Percentiles rank a stretch among this genome's conserved stretches.
Conservation (phyloP, 2,888 invertebrate genomes). For the Cosmopolites sordidus region DNA sequence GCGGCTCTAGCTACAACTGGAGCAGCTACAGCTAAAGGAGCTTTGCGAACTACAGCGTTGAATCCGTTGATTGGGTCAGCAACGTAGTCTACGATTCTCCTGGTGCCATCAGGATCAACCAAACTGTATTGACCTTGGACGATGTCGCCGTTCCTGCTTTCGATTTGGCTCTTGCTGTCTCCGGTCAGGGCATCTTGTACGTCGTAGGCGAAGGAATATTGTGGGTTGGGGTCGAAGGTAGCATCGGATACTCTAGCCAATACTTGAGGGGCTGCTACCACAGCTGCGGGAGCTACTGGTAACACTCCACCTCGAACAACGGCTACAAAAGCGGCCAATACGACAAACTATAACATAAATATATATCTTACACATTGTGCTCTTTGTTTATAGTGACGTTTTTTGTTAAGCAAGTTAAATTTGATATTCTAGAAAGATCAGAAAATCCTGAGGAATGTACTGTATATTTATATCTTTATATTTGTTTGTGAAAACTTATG, state of each 20-base stretch:
- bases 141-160: constrained; percentile 57
- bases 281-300: constrained; percentile 38
- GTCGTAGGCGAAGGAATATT: constrained; percentile 66
- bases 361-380: too few species aligned
- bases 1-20: constrained; percentile 41
- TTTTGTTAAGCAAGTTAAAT: too few species aligned
- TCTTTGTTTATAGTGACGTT: too few species aligned
- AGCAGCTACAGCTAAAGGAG: constrained; percentile 50
- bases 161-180: constrained; percentile 54
- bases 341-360: constrained; percentile 27
- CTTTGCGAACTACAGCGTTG: constrained; percentile 63
- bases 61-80: constrained; percentile 65
- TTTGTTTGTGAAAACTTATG: too few species aligned
- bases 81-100: constrained; percentile 60
- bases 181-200: constrained; percentile 65
- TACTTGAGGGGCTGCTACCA: constrained; percentile 43
- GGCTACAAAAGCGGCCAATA: constrained; percentile 43
- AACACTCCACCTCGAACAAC: constrained; percentile 41
- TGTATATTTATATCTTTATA: too few species aligned
- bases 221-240: constrained; percentile 60
- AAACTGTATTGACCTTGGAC: constrained; percentile 62
- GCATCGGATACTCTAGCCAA: constrained; percentile 47
- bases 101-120: constrained; percentile 61
- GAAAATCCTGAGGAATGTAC: too few species aligned
- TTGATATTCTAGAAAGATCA: too few species aligned